Evolutionary conservation across 2,113 vertebrate species (phyloP).

Genomic region (Mobula birostris): DNA sequence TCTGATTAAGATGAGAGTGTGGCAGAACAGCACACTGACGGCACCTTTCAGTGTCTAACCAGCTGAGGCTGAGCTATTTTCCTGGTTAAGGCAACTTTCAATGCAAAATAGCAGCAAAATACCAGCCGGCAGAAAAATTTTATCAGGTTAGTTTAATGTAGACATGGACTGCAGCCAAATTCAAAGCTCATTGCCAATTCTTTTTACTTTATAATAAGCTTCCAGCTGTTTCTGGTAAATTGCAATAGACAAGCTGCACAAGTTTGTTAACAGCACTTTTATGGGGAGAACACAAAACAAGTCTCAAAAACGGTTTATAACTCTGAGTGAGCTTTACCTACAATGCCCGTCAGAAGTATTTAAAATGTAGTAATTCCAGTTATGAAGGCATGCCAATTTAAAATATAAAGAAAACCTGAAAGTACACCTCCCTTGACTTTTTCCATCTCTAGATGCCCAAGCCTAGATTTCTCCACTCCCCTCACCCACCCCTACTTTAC

Average conservation of each 20-base stretch:
- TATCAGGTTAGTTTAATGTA: not conserved
- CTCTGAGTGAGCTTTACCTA: not conserved
- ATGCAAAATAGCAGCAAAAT: not conserved
- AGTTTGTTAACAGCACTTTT: not conserved
- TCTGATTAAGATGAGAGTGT: too few relatives aligned
- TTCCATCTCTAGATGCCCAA: too few relatives aligned
- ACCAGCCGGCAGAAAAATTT: not conserved
- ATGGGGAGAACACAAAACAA: not conserved
- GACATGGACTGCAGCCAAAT: constrained; percentile 15
- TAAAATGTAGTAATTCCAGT: not conserved
- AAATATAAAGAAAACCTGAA: not conserved
- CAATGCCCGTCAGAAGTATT: not conserved
- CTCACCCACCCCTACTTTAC: too few relatives aligned
- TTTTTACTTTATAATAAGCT: not conserved
- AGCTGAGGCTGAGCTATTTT: not conserved
- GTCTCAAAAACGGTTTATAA: not conserved
- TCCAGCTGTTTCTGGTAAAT: not conserved
- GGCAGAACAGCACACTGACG: not conserved
- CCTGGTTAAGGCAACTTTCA: not conserved
- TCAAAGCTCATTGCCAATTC: not conserved
- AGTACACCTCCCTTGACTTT: too few relatives aligned
- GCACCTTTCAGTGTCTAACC: not conserved
- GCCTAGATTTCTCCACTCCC: too few relatives aligned
- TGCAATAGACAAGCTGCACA: not conserved
- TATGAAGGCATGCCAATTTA: not conserved